Evolutionary conservation across 2,797 vertebrate species (phyloP), one percentile per base, ranked within the genome.

Genomic region (Acanthurus tractus): DNA sequence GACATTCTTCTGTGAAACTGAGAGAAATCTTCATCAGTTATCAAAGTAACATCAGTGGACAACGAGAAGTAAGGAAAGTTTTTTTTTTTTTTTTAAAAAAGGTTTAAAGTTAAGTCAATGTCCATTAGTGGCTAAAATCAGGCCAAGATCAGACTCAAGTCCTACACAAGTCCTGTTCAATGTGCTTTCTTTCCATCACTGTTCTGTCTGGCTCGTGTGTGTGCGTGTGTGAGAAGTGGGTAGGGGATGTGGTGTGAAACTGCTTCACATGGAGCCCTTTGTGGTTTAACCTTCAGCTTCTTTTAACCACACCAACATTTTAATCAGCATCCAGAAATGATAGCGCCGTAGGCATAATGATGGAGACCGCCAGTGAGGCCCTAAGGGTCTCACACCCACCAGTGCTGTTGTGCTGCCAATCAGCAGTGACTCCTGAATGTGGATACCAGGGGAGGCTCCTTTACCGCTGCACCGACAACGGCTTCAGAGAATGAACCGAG

Each of bases 201-300:
- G 15, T 3, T 12, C 70, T 1, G 64, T 8, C 59, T 65, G 63
- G 73, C 52, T 38, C 40, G 11, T 40, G 49, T 72, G 42, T 45
- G 42, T 15, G 56, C 22, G 50, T 34, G 22, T 4, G n/a, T 14
- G 57, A 63, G 53, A 45, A 40, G 40, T 14, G 23, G 58, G 57
- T 15, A 14, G 40, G 44, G 36, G 52, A 63, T 50, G 67, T 52
- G 71, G 44, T 57, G 58, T 71, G 67, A 58, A 86, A 79, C 12
- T 2, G 79, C 87, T 87, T 90, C 84, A 86, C 74, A 63, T 1
- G 4, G 54, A 76, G 72, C 56, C 84, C 86, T 92, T 88, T 78
- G 83, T 82, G 88, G 86, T 90, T 88, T 91, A 90, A 94, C 92
- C 94, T 94, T 95, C 91, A 91, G 83, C 85, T 92, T 79, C 82